Percentiles rank a stretch among this genome's conserved stretches.
Evolutionary conservation across 2,888 invertebrate species (phyloP).

Genomic region (Campoletis raptor): DNA sequence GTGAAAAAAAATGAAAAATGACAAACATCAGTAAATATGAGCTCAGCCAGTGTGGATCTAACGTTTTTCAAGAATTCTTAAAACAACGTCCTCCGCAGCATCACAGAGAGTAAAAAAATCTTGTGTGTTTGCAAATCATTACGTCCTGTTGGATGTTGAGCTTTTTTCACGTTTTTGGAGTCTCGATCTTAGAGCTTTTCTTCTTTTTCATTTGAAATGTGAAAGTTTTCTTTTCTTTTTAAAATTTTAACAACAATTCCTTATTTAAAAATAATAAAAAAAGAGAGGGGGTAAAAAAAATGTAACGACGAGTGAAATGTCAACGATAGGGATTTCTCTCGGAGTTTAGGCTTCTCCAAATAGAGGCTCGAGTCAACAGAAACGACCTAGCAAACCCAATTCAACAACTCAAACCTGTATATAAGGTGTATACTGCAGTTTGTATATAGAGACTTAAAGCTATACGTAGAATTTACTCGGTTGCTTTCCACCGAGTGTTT

Average conservation of each 20-base stretch:
- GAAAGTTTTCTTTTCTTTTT: neutral
- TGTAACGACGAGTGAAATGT: neutral
- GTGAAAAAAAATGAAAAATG: neutral
- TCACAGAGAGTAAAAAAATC: conserved; percentile 71
- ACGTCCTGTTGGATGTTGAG: conserved; percentile 75
- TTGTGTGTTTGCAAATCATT: conserved; percentile 82
- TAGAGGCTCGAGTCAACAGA: conserved; percentile 9
- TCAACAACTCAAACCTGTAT: neutral
- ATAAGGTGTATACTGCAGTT: conserved; percentile 23
- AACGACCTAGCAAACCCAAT: conserved; percentile 4
- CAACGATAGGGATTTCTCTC: neutral
- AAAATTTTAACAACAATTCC: no score
- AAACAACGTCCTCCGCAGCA: neutral
- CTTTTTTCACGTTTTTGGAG: conserved; percentile 66
- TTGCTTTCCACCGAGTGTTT: conserved; percentile 68
- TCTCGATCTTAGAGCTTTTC: conserved; percentile 37
- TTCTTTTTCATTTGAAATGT: conserved; percentile 27
- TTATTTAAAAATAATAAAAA: neutral
- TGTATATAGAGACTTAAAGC: conserved; percentile 28
- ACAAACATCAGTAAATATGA: neutral
- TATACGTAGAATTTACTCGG: conserved; percentile 39
- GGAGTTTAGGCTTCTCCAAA: conserved; percentile 15
- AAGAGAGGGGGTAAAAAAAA: neutral
- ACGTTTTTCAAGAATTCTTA: conserved; percentile 15
- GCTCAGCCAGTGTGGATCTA: conserved; percentile 3